These are phyloP conservation scores for Petaurus breviceps DNA, from an alignment of 2,113 vertebrate species.

Conservation along the genomic window DNA sequence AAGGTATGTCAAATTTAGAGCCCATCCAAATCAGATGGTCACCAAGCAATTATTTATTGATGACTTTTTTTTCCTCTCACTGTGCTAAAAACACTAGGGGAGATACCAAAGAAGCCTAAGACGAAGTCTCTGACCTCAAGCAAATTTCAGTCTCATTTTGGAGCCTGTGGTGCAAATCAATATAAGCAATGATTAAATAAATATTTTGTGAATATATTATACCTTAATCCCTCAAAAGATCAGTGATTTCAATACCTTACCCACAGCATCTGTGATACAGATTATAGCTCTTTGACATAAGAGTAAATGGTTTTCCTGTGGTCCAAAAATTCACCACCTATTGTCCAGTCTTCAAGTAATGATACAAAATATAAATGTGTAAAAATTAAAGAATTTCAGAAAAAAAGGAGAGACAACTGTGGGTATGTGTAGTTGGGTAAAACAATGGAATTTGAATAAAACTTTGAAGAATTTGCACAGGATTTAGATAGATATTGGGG, in stretches of 20 bases:
- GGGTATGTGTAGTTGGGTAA: background rate
- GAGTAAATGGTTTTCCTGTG: background rate
- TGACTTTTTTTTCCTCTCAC: background rate
- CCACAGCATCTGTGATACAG: background rate
- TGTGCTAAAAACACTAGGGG: background rate
- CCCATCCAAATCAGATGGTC: background rate
- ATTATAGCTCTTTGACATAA: background rate
- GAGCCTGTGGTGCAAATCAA: background rate
- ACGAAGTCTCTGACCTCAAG: background rate
- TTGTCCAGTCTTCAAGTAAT: background rate
- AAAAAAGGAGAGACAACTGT: background rate
- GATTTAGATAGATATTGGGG: background rate
- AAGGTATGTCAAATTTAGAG: background rate
- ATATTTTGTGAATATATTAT: background rate
- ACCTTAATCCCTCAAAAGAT: background rate
- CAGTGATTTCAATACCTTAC: background rate
- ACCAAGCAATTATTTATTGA: background rate
- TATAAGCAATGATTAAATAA: background rate
- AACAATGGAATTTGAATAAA: background rate
- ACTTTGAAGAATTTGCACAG: background rate
- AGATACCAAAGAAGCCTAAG: background rate
- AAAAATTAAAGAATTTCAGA: background rate
- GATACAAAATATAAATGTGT: background rate
- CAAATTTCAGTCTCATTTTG: background rate
- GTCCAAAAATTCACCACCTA: background rate